phyloP scores from a whole-genome alignment of 2,797 vertebrate genomes.

The Brachymystax lenok region DNA sequence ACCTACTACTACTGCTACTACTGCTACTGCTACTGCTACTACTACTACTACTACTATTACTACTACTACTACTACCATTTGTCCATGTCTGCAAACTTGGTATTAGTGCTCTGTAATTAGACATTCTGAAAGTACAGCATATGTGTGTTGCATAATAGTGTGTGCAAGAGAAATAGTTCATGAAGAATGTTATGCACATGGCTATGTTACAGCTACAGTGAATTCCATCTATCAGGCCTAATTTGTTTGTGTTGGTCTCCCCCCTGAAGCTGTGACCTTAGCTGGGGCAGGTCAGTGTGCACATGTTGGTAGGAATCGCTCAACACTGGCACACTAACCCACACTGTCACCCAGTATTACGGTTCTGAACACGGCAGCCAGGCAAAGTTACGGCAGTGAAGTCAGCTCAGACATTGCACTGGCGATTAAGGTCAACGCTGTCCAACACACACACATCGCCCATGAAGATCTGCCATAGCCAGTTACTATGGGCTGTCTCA shows the following conservation, averaged over 20 bases:
- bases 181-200: slow-evolving; percentile 20
- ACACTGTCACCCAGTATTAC: slow-evolving; percentile 34
- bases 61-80: too few species aligned
- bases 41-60: too few species aligned
- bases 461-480: slow-evolving; percentile 22
- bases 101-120: too few species aligned
- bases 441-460: slow-evolving; percentile 23
- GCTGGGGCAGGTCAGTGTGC: slow-evolving; percentile 34
- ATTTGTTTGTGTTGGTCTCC: slow-evolving; percentile 22
- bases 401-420: slow-evolving; percentile 27
- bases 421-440: slow-evolving; percentile 49
- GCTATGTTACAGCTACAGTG: slow-evolving; percentile 22
- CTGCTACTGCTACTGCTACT: too few species aligned
- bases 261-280: slow-evolving; percentile 16
- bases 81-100: too few species aligned
- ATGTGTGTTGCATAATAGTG: neutral
- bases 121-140: too few species aligned
- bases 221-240: slow-evolving; percentile 12
- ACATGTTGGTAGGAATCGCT: slow-evolving; percentile 21
- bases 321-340: slow-evolving; percentile 17
- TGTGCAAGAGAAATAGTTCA: neutral
- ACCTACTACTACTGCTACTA: too few species aligned
- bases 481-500: slow-evolving; percentile 20
- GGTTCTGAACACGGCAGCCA: slow-evolving; percentile 16
- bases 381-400: slow-evolving; percentile 27